These are phyloP conservation scores for Polia nebulosa DNA, from an alignment of 2,888 invertebrate genomes.

Conservation along the genomic window DNA sequence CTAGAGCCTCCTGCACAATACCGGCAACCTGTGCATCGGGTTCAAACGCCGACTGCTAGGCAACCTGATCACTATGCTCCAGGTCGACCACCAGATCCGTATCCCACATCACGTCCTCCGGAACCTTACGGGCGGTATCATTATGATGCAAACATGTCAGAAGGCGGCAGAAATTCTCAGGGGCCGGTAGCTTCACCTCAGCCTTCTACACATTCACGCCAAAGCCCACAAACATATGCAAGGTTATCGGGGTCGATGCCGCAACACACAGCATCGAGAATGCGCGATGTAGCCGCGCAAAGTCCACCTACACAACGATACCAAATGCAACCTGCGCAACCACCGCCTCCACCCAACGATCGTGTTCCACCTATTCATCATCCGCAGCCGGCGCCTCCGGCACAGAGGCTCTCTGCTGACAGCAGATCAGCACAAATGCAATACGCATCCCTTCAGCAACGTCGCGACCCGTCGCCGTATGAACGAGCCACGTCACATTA, in stretches of 20 bases:
- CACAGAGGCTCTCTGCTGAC: slow-evolving; percentile 79
- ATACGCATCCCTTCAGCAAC: slow-evolving; percentile 79
- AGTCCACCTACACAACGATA: slow-evolving; percentile 84
- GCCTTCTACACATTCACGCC: slow-evolving; percentile 80
- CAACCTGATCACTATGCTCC: slow-evolving; percentile 83
- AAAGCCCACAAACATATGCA: slow-evolving; percentile 85
- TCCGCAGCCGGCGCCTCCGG: slow-evolving; percentile 77
- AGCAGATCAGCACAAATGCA: slow-evolving; percentile 76
- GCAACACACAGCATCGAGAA: slow-evolving; percentile 80
- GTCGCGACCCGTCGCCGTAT: slow-evolving; percentile 83
- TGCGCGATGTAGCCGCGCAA: slow-evolving; percentile 80
- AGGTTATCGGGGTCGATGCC: slow-evolving; percentile 83
- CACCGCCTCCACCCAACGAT: slow-evolving; percentile 86
- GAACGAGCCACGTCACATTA: slow-evolving; percentile 79
- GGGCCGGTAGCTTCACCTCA: slow-evolving; percentile 82
- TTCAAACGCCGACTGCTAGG: slow-evolving; percentile 82
- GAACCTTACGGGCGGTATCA: slow-evolving; percentile 83
- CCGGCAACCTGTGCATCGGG: slow-evolving; percentile 78
- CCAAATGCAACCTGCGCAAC: slow-evolving; percentile 77
- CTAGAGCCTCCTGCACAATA: slow-evolving; percentile 76
- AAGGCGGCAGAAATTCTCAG: slow-evolving; percentile 78
- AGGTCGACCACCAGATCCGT: slow-evolving; percentile 84
- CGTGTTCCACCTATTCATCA: slow-evolving; percentile 89
- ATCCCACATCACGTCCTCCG: slow-evolving; percentile 83
- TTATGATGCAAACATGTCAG: slow-evolving; percentile 80